phyloP scores from a whole-genome alignment of 1,140 invertebrate genomes.

The Philotrypesis tridentata region DNA sequence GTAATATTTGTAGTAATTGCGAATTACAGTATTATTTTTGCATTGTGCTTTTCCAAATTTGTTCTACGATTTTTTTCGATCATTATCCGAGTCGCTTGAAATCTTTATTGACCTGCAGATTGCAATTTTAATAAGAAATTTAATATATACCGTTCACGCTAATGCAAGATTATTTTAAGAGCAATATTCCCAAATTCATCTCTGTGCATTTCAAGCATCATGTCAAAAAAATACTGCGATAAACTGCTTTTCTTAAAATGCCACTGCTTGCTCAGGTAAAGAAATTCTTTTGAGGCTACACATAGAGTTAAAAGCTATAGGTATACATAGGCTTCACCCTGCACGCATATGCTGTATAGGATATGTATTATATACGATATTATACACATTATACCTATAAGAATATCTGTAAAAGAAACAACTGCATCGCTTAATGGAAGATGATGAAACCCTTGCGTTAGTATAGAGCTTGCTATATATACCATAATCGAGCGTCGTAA shows the following conservation, averaged over 20 bases:
- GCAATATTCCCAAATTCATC: background rate
- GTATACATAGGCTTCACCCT: background rate
- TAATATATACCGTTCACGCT: background rate
- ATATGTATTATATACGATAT: no score
- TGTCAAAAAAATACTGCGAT: background rate
- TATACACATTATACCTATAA: no score
- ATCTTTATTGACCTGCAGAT: no score
- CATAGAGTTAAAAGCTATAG: no score
- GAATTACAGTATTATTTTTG: no score
- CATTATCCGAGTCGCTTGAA: no score
- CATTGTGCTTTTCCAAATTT: no score
- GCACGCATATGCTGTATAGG: background rate
- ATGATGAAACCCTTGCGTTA: background rate
- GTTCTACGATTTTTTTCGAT: no score
- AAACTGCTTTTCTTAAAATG: background rate
- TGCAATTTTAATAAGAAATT: no score
- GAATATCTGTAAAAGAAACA: no score
- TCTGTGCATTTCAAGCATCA: no score
- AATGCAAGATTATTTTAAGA: background rate
- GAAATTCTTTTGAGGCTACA: conserved; percentile 24
- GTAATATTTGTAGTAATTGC: no score
- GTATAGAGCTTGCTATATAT: background rate
- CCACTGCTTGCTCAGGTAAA: conserved; percentile 15
- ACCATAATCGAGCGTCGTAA: background rate
- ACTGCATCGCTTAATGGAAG: background rate